Conservation (phyloP, 1,140 invertebrate species). For the Bombyx mori region ASM3026992v2 NC_085127.1:4364501-4365000, state of each 20-base stretch:
- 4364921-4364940: slow-evolving; percentile 34
- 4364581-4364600: slow-evolving; percentile 23
- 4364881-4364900: slow-evolving; percentile 44
- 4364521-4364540: slow-evolving; percentile 21
- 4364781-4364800: slow-evolving; percentile 64
- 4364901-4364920: slow-evolving; percentile 24
- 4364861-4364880: slow-evolving; percentile 58
- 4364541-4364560: slow-evolving; percentile 41
- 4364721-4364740: slow-evolving; percentile 60
- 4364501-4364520: slow-evolving; percentile 9
- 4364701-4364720: slow-evolving; percentile 66
- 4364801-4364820: slow-evolving; percentile 67
- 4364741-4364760: slow-evolving; percentile 49
- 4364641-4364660: slow-evolving; percentile 63
- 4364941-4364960: slow-evolving; percentile 54
- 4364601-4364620: slow-evolving; percentile 50
- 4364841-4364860: slow-evolving; percentile 51
- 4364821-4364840: slow-evolving; percentile 61
- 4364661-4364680: slow-evolving; percentile 61
- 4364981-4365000: slow-evolving; percentile 34
- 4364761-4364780: slow-evolving; percentile 55
- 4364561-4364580: slow-evolving; percentile 25
- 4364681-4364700: slow-evolving; percentile 62
- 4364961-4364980: slow-evolving; percentile 47
- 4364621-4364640: slow-evolving; percentile 60